Percentiles rank a stretch among this genome's conserved stretches.
Conservation (phyloP, 2,888 invertebrate species). For the Bembecia ichneumoniformis region DNA sequence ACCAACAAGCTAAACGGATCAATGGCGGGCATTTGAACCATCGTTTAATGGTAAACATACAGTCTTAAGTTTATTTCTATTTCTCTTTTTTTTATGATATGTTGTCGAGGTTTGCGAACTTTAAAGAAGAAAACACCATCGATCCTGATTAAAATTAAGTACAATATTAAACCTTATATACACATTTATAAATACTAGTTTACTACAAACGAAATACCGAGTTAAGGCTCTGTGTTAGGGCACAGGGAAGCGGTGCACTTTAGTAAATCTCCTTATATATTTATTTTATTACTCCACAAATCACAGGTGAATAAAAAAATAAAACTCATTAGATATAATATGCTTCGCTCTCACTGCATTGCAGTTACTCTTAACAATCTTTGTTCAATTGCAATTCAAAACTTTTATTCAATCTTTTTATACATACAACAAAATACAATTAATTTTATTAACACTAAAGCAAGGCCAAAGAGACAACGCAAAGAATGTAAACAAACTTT, state of each 20-base stretch:
- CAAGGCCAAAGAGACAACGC: too few species aligned
- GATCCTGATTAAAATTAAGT: constrained; percentile 55
- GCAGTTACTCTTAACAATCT: constrained; percentile 26
- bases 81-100: not conserved
- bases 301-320: constrained; percentile 25
- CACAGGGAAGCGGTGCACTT: constrained; percentile 35
- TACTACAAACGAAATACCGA: constrained; percentile 50
- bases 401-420: not conserved
- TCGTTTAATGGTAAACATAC: not conserved
- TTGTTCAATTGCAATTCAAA: not conserved
- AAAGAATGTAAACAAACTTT: too few species aligned
- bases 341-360: constrained; percentile 37
- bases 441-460: too few species aligned
- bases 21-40: constrained; percentile 8
- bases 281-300: constrained; percentile 8
- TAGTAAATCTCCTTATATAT: constrained; percentile 1
- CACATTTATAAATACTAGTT: constrained; percentile 37
- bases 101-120: not conserved
- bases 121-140: constrained; percentile 21
- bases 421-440: too few species aligned
- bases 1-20: constrained; percentile 52
- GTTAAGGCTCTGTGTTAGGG: constrained; percentile 38
- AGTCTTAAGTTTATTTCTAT: not conserved
- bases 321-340: constrained; percentile 16
- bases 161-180: constrained; percentile 64